Base-by-base conservation (phyloP, 2,888 invertebrate genomes). In the Troglohyphantes excavatus region DNA sequence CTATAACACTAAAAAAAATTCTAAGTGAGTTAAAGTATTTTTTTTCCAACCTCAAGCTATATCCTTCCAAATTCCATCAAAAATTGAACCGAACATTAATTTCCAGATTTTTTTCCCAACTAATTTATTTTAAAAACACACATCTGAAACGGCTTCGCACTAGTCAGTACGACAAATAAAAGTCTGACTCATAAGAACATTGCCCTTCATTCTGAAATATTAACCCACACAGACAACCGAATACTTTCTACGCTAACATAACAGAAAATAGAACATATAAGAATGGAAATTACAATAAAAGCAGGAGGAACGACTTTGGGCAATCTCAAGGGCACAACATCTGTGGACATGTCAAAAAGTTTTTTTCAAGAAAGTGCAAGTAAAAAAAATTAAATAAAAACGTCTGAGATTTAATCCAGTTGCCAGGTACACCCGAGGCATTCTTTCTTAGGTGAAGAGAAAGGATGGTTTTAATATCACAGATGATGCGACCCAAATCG, bases 341-440 rank as follows among this genome's bases (percentile, higher is more conserved):
- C 72, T 53, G n/a, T n/a, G 75, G 75, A 75, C 75, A 29, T 75
- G 75, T 75, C 75, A 75, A 75, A 61, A 75, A 61, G 53, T 53
- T 53, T n/a, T 39, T 11, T 53, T 61, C 13, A 53, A 73, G 33
- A 75, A 61, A 29, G 21, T 29, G 19, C 17, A 11, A 59, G n/a
- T 17, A n/a, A 11, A 21, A 61, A 27, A 19, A 13, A 75, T n/a
- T n/a, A 61, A 21, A 9, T 53, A 61, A 29, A 29, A 68, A 75
- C 19, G 59, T 63, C 26, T 21, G 63, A 23, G 21, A 23, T 23
- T 26, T 26, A 21, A 61, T 75, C 61, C 53, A 53, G 21, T 53
- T 73, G 53, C 23, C 3, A 21, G 27, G 67, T 13, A 19, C 29
- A n/a, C 75, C 75, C 6, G 7, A n/a, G 75, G 21, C 59, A 61